Percentiles rank a stretch among this genome's conserved stretches.
phyloP scores from a whole-genome alignment of 64 coral and sea anemone genomes.

The Stichodactyla helianthus region DNA sequence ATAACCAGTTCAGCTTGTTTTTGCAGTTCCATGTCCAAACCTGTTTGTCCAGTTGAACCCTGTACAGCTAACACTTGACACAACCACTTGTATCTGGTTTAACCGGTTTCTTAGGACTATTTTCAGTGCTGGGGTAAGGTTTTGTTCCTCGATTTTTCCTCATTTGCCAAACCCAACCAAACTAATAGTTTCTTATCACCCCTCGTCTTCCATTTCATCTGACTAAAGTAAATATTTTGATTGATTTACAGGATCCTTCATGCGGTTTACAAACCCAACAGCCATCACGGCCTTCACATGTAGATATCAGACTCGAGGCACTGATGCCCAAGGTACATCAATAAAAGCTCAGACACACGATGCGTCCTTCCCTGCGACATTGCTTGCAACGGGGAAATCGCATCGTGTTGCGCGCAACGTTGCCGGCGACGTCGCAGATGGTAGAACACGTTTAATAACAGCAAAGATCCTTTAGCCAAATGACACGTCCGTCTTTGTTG shows the following conservation, averaged over 20 bases:
- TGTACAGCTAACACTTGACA: slow-evolving; percentile 87
- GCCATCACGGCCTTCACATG: slow-evolving; percentile 38
- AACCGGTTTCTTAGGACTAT: slow-evolving; percentile 79
- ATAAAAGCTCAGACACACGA: no score
- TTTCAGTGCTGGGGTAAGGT: slow-evolving; percentile 73
- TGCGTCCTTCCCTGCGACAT: no score
- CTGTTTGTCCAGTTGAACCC: slow-evolving; percentile 95
- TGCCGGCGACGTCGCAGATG: no score
- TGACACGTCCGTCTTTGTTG: no score
- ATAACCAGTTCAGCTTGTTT: not conserved
- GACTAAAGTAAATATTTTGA: not conserved
- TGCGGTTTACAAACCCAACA: slow-evolving; percentile 32
- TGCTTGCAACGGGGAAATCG: no score
- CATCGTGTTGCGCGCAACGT: no score
- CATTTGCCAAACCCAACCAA: not conserved
- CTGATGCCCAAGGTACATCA: slow-evolving; percentile 88
- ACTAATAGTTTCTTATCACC: no score
- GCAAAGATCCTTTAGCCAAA: no score
- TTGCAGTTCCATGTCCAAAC: slow-evolving; percentile 84
- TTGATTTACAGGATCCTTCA: slow-evolving; percentile 54
- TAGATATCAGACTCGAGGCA: slow-evolving; percentile 89
- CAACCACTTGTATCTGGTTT: slow-evolving; percentile 87
- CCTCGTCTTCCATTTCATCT: no score
- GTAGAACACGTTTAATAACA: not conserved
- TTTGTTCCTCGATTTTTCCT: not conserved